Evolutionary conservation across 2,113 vertebrate species (phyloP).

Genomic region (Ochotona curzoniae): DNA sequence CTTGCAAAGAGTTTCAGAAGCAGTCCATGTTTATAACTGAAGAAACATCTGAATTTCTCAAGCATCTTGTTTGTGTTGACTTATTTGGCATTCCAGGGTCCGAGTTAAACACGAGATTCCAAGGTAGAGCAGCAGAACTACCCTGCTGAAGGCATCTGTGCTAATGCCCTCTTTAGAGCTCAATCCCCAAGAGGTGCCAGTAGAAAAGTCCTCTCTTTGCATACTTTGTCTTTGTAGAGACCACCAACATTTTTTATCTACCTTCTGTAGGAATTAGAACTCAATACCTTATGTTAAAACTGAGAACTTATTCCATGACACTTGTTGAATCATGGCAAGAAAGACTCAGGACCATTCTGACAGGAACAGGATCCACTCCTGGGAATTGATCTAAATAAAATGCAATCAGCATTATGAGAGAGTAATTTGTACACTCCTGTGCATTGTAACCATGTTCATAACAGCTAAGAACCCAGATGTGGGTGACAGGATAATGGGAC

Average conservation of each 20-base stretch:
- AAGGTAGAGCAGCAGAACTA: neutral
- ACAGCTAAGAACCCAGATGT: no score
- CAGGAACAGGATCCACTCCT: neutral
- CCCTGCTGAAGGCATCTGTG: neutral
- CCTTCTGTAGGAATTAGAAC: neutral
- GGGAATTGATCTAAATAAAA: no score
- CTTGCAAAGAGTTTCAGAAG: neutral
- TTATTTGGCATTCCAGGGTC: neutral
- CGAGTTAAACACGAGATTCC: neutral
- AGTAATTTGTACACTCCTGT: no score
- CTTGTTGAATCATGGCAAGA: neutral
- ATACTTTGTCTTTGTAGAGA: neutral
- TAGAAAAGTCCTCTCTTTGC: neutral
- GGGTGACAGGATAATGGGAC: no score
- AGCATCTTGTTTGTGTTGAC: neutral
- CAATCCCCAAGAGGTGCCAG: neutral
- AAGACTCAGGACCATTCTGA: neutral
- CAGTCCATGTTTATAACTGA: neutral
- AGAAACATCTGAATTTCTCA: neutral
- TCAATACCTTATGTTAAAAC: neutral
- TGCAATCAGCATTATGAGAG: no score
- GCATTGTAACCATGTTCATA: no score
- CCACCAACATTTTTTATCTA: neutral
- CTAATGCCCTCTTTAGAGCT: neutral
- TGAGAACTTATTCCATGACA: neutral